Percentiles rank a stretch among this genome's conserved stretches.
Conservation (phyloP, 2,797 vertebrate species). For the Periophthalmus magnuspinnatus region DNA sequence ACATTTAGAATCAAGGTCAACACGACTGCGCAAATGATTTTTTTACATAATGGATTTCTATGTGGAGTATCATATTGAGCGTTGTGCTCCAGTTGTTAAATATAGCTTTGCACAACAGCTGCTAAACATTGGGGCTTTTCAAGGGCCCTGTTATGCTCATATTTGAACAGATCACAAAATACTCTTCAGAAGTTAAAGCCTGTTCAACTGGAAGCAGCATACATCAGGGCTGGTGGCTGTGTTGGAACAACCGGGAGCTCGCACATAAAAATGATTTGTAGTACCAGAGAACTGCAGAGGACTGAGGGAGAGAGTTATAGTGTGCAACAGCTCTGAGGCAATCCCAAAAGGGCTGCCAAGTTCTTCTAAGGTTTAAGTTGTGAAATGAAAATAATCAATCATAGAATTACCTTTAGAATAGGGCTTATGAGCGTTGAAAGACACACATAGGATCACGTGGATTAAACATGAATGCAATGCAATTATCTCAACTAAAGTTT, state of each 20-base stretch:
- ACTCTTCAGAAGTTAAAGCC: constrained; percentile 35
- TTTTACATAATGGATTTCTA: constrained; percentile 57
- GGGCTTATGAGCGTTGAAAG: constrained; percentile 6
- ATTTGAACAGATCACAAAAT: constrained; percentile 11
- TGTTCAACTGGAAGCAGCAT: constrained; percentile 28
- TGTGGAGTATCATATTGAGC: constrained; percentile 54
- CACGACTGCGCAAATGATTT: constrained; percentile 47
- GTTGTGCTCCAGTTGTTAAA: constrained; percentile 58
- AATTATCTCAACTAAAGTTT: too few relatives aligned
- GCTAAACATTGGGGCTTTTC: constrained; percentile 28
- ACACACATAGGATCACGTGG: not conserved
- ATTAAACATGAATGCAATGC: too few relatives aligned
- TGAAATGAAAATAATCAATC: constrained; percentile 8
- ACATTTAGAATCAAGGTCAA: constrained; percentile 57
- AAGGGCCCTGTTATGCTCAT: constrained; percentile 3
- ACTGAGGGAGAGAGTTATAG: constrained; percentile 24
- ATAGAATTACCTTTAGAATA: constrained; percentile 16
- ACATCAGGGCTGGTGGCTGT: constrained; percentile 1
- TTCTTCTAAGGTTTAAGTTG: constrained; percentile 9
- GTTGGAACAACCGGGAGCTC: constrained; percentile 26
- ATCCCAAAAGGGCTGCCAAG: constrained; percentile 14
- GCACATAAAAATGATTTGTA: constrained; percentile 58
- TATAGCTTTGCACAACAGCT: constrained; percentile 56
- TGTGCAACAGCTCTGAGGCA: constrained; percentile 20
- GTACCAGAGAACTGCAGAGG: not conserved